Evolutionary conservation across 1,140 invertebrate genomes (phyloP), one percentile per base, ranked within the genome.

Genomic region (Drosophila nebulosa): DNA sequence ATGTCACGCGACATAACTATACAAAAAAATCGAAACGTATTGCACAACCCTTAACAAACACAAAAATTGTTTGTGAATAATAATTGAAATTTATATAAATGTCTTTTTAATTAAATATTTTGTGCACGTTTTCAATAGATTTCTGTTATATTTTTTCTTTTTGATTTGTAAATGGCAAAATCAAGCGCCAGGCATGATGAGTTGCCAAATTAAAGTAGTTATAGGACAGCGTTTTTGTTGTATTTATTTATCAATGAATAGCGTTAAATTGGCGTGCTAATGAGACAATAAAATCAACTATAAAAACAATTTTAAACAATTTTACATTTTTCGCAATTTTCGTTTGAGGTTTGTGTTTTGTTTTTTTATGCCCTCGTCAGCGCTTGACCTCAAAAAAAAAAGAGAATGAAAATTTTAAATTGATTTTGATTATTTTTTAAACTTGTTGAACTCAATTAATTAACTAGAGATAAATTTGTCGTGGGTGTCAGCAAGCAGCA

Each of bases 361-460:
- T 39, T 7, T 16, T 32, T 53, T 51, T 30, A 60, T 83, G 62
- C 66, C 55, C 68, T 74, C 55, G 69, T 69, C 78, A 80, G 69
- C 80, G 83, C 70, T 88, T 86, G 81, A 86, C 81, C 83, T 75
- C 74, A 86, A 86, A 84, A 42, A 18, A 42, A 21, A 46, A 18
- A 1, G 39, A 46, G 39, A 46, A 84, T 42, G 55, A 71, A 64
- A 64, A 39, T 63, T 73, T 79, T 75, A 72, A 86, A 86, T 86
- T 83, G 81, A 86, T 86, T 86, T 86, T 88, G 64, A 86, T 86
- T 88, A 86, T 86, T 86, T 83, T 62, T 64, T 83, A 63, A 86
- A 83, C 81, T 88, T 69, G 71, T 88, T 86, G 81, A 86, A 86
- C 83, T 70, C 83, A 88, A 86, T 86, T 85, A 86, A 86, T 86